Percentiles rank a stretch among this genome's conserved stretches.
These are phyloP conservation scores for Pao palembangensis DNA, from an alignment of 2,113 vertebrate species.

Conservation along the genomic window DNA sequence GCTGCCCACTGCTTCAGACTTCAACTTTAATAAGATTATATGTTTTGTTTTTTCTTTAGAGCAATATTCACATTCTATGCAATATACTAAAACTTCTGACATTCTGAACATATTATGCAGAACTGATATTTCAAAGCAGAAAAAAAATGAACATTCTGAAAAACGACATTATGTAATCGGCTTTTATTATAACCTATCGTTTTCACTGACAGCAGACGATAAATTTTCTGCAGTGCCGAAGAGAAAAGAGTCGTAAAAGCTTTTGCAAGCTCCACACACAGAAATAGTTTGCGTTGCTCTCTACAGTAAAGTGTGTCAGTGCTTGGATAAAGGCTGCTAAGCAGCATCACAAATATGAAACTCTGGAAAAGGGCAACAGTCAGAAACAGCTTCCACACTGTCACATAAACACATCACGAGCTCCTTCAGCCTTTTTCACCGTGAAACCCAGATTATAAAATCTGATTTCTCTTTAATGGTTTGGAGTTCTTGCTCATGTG, in stretches of 20 bases:
- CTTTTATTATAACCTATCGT: background rate
- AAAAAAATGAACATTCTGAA: no score
- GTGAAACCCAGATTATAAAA: conserved; percentile 28
- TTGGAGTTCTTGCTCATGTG: conserved; percentile 11
- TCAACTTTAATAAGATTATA: no score
- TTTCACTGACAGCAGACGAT: conserved; percentile 4
- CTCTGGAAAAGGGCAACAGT: conserved; percentile 1
- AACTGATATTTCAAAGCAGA: no score
- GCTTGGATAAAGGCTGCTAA: background rate
- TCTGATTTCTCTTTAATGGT: conserved; percentile 30
- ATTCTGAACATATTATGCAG: no score
- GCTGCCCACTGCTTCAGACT: no score
- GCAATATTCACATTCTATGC: no score
- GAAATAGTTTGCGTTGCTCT: conserved; percentile 14
- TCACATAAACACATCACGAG: background rate
- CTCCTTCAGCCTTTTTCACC: background rate
- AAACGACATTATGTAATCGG: no score
- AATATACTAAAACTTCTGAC: no score
- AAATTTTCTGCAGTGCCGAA: conserved; percentile 1
- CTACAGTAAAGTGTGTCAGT: conserved; percentile 8
- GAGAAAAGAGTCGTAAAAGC: conserved; percentile 5
- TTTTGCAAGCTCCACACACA: conserved; percentile 18
- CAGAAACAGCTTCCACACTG: no score
- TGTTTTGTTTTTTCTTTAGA: no score
- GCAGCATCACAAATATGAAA: conserved; percentile 13